Conservation (phyloP, 2,888 invertebrate genomes). For the Drosophila affinis region DNA sequence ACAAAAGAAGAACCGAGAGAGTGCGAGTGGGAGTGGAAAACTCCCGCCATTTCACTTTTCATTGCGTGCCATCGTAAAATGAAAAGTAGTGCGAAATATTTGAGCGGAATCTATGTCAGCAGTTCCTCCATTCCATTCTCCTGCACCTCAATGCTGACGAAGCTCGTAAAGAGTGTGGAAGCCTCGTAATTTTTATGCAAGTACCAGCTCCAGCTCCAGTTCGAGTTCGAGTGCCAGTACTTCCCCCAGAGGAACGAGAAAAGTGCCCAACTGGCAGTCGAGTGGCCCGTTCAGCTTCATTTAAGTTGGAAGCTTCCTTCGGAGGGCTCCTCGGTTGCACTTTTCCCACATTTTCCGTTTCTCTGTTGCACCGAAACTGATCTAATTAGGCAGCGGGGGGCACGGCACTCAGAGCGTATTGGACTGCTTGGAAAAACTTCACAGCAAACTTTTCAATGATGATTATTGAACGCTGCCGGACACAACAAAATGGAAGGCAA, state of each 20-base stretch:
- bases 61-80: constrained; percentile 62
- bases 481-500: neutral
- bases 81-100: constrained; percentile 68
- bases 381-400: constrained; percentile 27
- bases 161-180: constrained; percentile 31
- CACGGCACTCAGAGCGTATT: neutral
- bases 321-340: neutral
- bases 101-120: constrained; percentile 64
- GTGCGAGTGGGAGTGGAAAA: constrained; percentile 27
- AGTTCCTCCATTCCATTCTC: constrained; percentile 15
- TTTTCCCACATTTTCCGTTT: neutral
- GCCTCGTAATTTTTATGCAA: constrained; percentile 38
- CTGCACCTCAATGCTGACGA: neutral
- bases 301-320: constrained; percentile 7
- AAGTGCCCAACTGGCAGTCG: constrained; percentile 19
- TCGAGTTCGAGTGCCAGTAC: neutral
- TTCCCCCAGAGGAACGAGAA: neutral
- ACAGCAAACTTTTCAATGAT: constrained; percentile 57
- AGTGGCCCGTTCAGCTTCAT: constrained; percentile 19
- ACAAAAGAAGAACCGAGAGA: constrained; percentile 49
- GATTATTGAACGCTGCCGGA: constrained; percentile 54
- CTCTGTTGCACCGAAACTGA: constrained; percentile 25
- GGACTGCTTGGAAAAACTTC: constrained; percentile 12
- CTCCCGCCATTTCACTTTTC: constrained; percentile 52
- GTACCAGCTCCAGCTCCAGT: neutral